Conservation (phyloP, 1,140 invertebrate genomes). For the Halictus rubicundus region DNA sequence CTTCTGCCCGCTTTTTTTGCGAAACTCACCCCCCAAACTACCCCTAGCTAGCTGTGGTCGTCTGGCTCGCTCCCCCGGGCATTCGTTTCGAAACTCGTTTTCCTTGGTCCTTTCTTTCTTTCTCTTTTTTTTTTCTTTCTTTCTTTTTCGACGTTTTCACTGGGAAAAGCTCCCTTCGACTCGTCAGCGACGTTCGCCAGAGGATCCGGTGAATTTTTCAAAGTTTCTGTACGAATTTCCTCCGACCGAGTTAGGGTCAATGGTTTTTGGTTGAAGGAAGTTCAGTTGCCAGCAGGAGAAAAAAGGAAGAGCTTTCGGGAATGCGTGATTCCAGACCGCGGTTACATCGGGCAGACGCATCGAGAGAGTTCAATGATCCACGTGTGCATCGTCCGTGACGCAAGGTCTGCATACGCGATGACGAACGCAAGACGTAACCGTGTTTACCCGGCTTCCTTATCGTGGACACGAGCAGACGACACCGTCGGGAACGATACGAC, state of each 20-base stretch:
- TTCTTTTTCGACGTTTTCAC: background rate
- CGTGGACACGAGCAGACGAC: background rate
- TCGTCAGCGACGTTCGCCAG: background rate
- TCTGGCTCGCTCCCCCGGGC: background rate
- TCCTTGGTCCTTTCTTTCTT: background rate
- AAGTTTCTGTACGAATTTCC: background rate
- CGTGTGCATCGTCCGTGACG: constrained; percentile 9
- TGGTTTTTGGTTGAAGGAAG: background rate
- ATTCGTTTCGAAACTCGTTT: background rate
- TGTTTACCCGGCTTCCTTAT: constrained; percentile 34
- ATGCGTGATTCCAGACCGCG: constrained; percentile 29
- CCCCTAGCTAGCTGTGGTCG: background rate
- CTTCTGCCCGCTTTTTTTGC: background rate
- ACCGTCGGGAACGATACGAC: background rate
- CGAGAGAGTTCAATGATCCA: constrained; percentile 44
- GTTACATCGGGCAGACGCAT: background rate
- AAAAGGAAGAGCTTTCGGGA: background rate
- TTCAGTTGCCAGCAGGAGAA: background rate
- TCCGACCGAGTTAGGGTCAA: background rate
- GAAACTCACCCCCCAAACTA: background rate
- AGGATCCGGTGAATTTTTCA: constrained; percentile 19
- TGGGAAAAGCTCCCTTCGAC: background rate
- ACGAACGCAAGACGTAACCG: constrained; percentile 32
- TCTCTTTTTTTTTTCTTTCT: background rate
- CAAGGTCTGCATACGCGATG: constrained; percentile 37